Evolutionary conservation across 1,140 invertebrate genomes (phyloP), one percentile per base, ranked within the genome.

Genomic region (Pogonomyrmex californicus): DNA sequence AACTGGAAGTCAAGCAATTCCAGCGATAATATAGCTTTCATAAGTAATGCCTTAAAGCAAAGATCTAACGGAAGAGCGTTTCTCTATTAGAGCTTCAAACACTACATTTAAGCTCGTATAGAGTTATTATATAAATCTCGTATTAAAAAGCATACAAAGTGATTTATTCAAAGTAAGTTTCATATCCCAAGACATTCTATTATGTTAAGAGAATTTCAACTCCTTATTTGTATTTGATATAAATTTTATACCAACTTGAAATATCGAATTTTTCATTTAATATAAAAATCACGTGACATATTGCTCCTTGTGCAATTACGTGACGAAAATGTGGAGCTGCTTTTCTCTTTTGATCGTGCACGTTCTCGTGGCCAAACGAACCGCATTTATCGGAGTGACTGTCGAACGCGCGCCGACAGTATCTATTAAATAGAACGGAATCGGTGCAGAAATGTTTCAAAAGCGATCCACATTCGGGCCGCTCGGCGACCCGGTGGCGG

Each of bases 381-480:
- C 36, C 12, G 14, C 33, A 30, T 79, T 66, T 66, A 62, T 54
- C 49, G 12, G 0, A 38, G 17, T 6, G 4, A 14, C 14, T 30
- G 10, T 70, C 47, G 51, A 47, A 71, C 10, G 17, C 36, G 14
- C 6, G 44, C 62, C 3, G n/a, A 41, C 14, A 33, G 30, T 58
- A 44, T 58, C 65, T 58, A 71, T 56, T 79, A 71, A 44, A 82
- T 71, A 71, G 68, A 79, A 79, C 23, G n/a, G 62, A 58, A 82
- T 77, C 66, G 65, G 47, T 71, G 54, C 54, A 54, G 76, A 36
- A 82, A 62, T 44, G 62, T 87, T 89, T 86, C 41, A 87, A 90
- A 89, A 90, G 70, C 88, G 88, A 86, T 82, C 88, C 68, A 88
- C 63, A 88, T 86, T 56, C 65, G 23, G 66, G 1, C n/a, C 14